Evolutionary conservation across 1,140 invertebrate species (phyloP).

Genomic region (Drosophila tristis): DNA sequence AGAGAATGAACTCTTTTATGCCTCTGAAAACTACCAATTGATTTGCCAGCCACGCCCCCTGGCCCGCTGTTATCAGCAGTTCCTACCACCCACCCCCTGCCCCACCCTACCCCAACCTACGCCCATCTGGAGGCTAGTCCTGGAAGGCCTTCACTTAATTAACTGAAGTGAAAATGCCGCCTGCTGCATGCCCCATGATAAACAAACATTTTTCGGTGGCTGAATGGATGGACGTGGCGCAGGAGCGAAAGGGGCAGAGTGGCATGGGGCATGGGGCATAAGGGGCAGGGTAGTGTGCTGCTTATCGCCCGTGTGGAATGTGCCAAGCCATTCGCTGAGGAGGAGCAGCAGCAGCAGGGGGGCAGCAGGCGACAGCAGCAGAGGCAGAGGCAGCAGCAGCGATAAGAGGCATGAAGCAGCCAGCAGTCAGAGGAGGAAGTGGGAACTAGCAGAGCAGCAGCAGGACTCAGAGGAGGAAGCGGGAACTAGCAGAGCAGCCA

Average conservation of each 20-base stretch:
- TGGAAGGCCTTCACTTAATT: slow-evolving; percentile 74
- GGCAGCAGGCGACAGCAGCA: slow-evolving; percentile 24
- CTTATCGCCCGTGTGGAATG: slow-evolving; percentile 54
- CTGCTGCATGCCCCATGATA: slow-evolving; percentile 63
- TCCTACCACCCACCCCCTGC: not conserved
- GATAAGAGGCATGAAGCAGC: slow-evolving; percentile 15
- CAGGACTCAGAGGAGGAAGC: no score
- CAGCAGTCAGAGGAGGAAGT: not conserved
- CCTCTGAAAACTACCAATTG: slow-evolving; percentile 39
- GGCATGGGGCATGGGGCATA: not conserved
- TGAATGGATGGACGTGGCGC: slow-evolving; percentile 12
- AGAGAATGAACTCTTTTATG: slow-evolving; percentile 52
- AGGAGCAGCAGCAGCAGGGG: slow-evolving; percentile 30
- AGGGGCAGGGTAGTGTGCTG: slow-evolving; percentile 33
- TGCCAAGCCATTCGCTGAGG: slow-evolving; percentile 55
- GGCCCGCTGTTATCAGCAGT: slow-evolving; percentile 11
- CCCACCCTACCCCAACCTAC: not conserved
- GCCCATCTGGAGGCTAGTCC: not conserved
- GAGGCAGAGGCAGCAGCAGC: slow-evolving; percentile 25
- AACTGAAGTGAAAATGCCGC: slow-evolving; percentile 80
- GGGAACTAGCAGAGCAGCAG: no score
- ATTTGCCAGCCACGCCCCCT: slow-evolving; percentile 35
- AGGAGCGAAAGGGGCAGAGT: not conserved
- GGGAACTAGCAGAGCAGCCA: slow-evolving; percentile 1
- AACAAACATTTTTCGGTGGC: slow-evolving; percentile 67